These are phyloP conservation scores for Stenodema calcarata DNA, from an alignment of 2,888 invertebrate genomes.

Conservation along the genomic window DNA sequence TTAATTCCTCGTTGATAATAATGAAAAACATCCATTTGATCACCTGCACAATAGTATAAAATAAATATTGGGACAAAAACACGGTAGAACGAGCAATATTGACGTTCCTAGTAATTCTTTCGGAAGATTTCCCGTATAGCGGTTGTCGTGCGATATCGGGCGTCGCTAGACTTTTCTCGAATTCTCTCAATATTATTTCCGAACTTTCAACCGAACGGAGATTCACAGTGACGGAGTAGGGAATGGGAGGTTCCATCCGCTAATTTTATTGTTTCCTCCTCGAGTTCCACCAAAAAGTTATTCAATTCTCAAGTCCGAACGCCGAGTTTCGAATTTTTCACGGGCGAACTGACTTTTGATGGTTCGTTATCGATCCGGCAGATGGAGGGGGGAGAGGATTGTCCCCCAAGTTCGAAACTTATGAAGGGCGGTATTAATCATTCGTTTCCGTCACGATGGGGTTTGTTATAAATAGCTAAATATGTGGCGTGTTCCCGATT, in stretches of 20 bases:
- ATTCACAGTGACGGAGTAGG: no score
- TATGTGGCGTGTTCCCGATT: not conserved
- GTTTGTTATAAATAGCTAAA: constrained; percentile 39
- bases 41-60: no score
- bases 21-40: no score
- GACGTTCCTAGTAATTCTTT: no score
- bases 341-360: constrained; percentile 42
- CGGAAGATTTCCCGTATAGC: no score
- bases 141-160: no score
- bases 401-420: not conserved
- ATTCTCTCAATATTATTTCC: not conserved
- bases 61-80: no score
- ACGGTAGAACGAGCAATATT: no score
- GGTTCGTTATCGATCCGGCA: constrained; percentile 4
- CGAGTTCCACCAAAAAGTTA: not conserved
- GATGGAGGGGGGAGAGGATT: not conserved
- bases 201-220: no score
- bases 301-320: constrained; percentile 23
- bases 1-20: no score
- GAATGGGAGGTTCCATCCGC: not conserved
- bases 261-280: not conserved
- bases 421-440: constrained; percentile 28
- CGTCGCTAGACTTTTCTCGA: not conserved
- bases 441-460: constrained; percentile 41
- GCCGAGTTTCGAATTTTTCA: constrained; percentile 15